Percentiles rank a stretch among this genome's conserved stretches.
Evolutionary conservation across 2,888 invertebrate species (phyloP).

Genomic region (Amblyteles armatorius): DNA sequence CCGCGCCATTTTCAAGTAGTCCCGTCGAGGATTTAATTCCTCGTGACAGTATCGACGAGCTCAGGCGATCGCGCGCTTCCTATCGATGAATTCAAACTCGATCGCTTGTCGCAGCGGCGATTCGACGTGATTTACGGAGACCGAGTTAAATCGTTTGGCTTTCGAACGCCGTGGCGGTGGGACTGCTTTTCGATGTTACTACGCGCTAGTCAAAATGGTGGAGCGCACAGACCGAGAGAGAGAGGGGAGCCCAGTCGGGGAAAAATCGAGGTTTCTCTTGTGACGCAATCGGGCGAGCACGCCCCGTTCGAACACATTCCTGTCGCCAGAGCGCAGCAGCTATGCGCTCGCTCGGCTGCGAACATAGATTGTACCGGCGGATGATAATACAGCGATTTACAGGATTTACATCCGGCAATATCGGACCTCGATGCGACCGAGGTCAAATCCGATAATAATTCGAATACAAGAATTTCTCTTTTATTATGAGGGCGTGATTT

Average conservation of each 20-base stretch:
- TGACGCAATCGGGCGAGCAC: conserved; percentile 79
- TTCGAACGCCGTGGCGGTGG: conserved; percentile 66
- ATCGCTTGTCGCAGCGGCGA: background rate
- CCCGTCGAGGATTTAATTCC: conserved; percentile 62
- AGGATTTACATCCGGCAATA: background rate
- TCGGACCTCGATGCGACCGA: background rate
- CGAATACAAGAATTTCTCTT: background rate
- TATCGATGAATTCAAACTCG: conserved; percentile 30
- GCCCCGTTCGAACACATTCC: conserved; percentile 72
- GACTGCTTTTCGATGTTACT: conserved; percentile 73
- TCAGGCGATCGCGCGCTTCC: background rate
- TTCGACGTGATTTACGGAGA: background rate
- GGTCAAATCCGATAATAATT: background rate
- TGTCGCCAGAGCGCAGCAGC: conserved; percentile 71
- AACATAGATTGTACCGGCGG: background rate
- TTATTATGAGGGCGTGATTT: background rate
- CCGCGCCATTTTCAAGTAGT: conserved; percentile 78
- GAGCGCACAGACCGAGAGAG: conserved; percentile 38
- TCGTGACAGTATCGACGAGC: background rate
- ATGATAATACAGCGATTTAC: conserved; percentile 19
- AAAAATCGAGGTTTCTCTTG: conserved; percentile 78
- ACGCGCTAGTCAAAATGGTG: conserved; percentile 78
- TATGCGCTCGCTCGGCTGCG: background rate
- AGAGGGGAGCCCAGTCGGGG: conserved; percentile 50
- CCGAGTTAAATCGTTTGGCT: conserved; percentile 21